Conservation (phyloP, 2,797 vertebrate genomes). For the Nothura maculosa region DNA sequence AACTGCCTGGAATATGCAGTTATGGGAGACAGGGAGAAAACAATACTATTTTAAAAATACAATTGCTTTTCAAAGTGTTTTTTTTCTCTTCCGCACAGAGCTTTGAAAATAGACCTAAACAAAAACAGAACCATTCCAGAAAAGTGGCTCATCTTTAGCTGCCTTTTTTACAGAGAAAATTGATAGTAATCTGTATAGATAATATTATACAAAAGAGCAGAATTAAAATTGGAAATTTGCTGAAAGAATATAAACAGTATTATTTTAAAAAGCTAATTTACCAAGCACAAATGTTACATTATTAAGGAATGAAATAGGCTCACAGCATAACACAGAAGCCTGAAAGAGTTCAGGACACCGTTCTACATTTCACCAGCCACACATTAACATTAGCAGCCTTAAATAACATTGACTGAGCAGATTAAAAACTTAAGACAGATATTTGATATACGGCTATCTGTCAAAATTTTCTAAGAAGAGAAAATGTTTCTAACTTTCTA, state of each 20-base stretch:
- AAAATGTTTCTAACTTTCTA: not conserved
- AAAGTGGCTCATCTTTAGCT: not conserved
- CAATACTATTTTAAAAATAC: not conserved
- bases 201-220: not conserved
- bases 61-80: not conserved
- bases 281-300: not conserved
- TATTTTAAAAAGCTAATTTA: not conserved
- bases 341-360: not conserved
- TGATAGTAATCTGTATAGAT: not conserved
- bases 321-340: fast-evolving
- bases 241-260: not conserved
- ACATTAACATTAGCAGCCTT: not conserved
- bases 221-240: not conserved
- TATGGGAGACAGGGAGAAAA: not conserved
- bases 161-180: not conserved
- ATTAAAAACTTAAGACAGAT: not conserved
- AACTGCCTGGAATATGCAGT: not conserved
- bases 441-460: not conserved
- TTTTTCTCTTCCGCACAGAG: not conserved
- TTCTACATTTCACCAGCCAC: not conserved
- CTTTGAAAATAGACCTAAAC: not conserved
- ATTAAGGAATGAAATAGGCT: not conserved
- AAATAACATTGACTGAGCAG: not conserved
- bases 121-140: not conserved
- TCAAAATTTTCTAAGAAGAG: not conserved